phyloP scores from a whole-genome alignment of 2,888 invertebrate species.

The Rhorus exstirpatorius region DNA sequence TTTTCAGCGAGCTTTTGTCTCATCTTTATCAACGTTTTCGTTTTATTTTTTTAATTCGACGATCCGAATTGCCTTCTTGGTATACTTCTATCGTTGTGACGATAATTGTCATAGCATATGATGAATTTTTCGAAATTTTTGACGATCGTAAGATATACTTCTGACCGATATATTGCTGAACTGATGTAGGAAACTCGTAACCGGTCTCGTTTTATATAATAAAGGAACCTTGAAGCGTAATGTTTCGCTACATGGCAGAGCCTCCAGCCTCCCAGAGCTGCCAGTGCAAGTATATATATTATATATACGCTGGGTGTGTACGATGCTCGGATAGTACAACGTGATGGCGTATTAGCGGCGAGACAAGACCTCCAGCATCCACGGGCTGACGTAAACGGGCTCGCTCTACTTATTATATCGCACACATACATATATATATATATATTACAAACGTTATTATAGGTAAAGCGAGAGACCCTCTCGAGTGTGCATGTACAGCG shows the following conservation, averaged over 20 bases:
- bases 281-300: background rate
- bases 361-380: conserved; percentile 9
- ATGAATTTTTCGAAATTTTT: background rate
- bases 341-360: conserved; percentile 37
- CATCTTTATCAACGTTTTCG: too few species aligned
- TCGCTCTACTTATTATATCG: conserved; percentile 49
- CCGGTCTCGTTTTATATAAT: conserved; percentile 47
- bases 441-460: conserved; percentile 53
- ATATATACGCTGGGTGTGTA: background rate
- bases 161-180: background rate
- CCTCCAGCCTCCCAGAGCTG: background rate
- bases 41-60: too few species aligned
- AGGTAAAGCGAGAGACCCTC: conserved; percentile 23
- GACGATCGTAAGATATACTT: background rate
- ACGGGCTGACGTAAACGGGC: conserved; percentile 45
- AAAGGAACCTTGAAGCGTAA: conserved; percentile 39
- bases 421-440: conserved; percentile 11
- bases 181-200: background rate
- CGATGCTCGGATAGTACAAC: conserved; percentile 11
- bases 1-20: too few species aligned
- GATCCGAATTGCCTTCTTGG: background rate
- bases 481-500: conserved; percentile 14
- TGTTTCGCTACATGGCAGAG: conserved; percentile 33
- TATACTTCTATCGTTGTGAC: too few species aligned
- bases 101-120: background rate